Evolutionary conservation across 2,888 invertebrate species (phyloP), one percentile per base, ranked within the genome.

Genomic region (Operophtera brumata): DNA sequence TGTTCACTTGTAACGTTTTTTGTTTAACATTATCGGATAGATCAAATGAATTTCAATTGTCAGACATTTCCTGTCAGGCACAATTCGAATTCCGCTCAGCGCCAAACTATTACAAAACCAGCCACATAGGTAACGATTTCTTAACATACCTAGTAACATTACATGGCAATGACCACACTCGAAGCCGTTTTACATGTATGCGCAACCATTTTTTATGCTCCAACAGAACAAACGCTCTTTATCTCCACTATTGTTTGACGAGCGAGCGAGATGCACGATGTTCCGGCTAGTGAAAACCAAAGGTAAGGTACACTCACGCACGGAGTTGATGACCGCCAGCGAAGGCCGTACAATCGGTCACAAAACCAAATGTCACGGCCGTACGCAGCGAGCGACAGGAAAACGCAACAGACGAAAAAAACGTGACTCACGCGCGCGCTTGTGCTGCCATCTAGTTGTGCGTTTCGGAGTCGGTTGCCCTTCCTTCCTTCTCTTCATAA

Each of bases 271-370:
- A 79, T 32, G 53, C 36, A 54, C 54, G 43, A 62, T 60, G 60
- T 59, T 65, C 70, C 61, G 71, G 59, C 66, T 71, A 75, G 79
- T 80, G 79, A 77, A 79, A 80, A 78, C 74, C 70, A 69, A 70
- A 62, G n/a, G 71, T 77, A 78, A 78, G 75, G 82, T 82, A 76
- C 73, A 71, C 79, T 76, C 80, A 70, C 75, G 78, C 78, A 75
- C 79, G 77, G 84, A 80, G 89, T 86, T 85, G 88, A 81, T 85
- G 89, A 90, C 89, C 88, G 88, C 84, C 75, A 69, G 69, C 79
- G 88, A 88, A 90, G 89, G 89, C 86, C 87, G 84, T 69, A 71
- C 88, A 88, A 89, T 90, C 89, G 88, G 89, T 89, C 89, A 88
- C 81, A 80, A 85, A 81, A 74, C 73, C 81, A 90, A 90, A 90